Evolutionary conservation across 2,888 invertebrate genomes (phyloP).

Genomic region (Sphaerophoria taeniata): DNA sequence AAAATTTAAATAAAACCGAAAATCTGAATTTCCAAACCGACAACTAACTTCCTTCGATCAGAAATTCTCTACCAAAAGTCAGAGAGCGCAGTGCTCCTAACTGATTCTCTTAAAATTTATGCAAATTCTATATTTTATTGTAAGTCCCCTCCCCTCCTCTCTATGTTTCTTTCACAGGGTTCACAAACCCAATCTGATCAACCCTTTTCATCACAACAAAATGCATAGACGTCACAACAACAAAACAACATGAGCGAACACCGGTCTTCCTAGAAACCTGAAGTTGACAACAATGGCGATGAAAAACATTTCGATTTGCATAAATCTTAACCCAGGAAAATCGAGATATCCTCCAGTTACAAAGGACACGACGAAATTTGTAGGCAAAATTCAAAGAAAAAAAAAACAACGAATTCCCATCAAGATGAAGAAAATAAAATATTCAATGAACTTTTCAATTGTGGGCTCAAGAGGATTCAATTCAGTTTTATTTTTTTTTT

Average conservation of each 20-base stretch:
- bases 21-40: neutral
- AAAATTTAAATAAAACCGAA: neutral
- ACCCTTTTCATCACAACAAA: neutral
- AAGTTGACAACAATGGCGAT: conserved; percentile 56
- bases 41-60: conserved; percentile 27
- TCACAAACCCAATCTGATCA: neutral
- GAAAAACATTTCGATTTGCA: conserved; percentile 66
- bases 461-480: conserved; percentile 25
- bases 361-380: conserved; percentile 26
- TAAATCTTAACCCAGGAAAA: conserved; percentile 58
- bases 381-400: neutral
- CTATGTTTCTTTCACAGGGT: neutral
- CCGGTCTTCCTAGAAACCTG: neutral
- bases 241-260: conserved; percentile 5
- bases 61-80: conserved; percentile 28
- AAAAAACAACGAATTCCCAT: conserved; percentile 2
- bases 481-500: conserved; percentile 6
- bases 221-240: neutral
- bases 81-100: neutral
- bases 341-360: neutral
- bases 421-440: conserved; percentile 55
- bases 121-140: conserved; percentile 24
- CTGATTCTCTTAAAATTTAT: conserved; percentile 44
- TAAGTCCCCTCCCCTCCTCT: neutral
- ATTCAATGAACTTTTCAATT: conserved; percentile 60